phyloP scores from a whole-genome alignment of 92 coral and sea anemone species.

The Siderastrea radians region DNA sequence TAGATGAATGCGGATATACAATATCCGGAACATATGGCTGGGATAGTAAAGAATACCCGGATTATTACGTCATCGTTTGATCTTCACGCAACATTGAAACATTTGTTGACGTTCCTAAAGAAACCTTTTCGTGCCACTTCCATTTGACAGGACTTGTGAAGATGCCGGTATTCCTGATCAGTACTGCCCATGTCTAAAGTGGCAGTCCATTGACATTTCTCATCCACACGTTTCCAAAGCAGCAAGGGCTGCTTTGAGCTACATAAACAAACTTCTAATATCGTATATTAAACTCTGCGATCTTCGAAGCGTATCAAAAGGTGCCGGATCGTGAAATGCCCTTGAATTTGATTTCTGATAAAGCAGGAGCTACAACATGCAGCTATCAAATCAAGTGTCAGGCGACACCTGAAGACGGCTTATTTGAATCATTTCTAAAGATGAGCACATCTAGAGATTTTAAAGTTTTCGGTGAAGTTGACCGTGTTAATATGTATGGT shows the following conservation, averaged over 20 bases:
- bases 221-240: too few species aligned
- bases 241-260: constrained; percentile 41
- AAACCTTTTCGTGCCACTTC: constrained; percentile 53
- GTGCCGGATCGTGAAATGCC: constrained; percentile 45
- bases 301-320: constrained; percentile 70
- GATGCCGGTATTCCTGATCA: constrained; percentile 80
- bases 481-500: constrained; percentile 37
- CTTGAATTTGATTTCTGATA: neutral
- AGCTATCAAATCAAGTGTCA: constrained; percentile 77
- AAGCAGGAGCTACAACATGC: constrained; percentile 2
- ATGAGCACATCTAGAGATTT: constrained; percentile 27
- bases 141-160: constrained; percentile 65
- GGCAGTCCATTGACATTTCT: too few species aligned
- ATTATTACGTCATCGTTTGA: constrained; percentile 52
- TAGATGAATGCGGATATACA: too few species aligned
- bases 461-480: constrained; percentile 28
- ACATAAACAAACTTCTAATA: constrained; percentile 65
- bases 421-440: constrained; percentile 59
- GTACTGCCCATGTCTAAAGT: neutral
- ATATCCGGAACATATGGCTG: constrained; percentile 36
- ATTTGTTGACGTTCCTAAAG: constrained; percentile 63
- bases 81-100: constrained; percentile 60
- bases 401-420: constrained; percentile 71
- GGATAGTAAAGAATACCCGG: constrained; percentile 56
- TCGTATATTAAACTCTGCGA: constrained; percentile 43